Evolutionary conservation across 2,113 vertebrate species (phyloP).

Genomic region (Tichodroma muraria): DNA sequence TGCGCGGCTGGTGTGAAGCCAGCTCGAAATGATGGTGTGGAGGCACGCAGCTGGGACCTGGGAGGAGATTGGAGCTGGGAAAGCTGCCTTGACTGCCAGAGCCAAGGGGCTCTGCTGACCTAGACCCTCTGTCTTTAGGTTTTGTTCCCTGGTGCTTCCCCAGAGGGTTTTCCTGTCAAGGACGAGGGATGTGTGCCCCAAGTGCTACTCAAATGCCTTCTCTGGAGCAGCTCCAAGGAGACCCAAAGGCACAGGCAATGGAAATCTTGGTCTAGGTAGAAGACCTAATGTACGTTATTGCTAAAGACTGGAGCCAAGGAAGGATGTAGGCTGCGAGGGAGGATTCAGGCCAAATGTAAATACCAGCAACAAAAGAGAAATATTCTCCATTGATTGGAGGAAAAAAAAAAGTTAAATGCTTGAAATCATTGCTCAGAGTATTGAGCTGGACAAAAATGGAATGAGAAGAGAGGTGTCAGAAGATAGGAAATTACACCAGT

Average conservation of each 20-base stretch:
- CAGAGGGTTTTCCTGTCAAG: neutral
- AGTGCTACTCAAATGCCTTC: neutral
- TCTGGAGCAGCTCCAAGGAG: neutral
- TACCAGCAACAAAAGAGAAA: neutral
- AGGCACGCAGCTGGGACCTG: neutral
- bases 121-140: neutral
- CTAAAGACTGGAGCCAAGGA: neutral
- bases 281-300: neutral
- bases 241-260: neutral
- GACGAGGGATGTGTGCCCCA: neutral
- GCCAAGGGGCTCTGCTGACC: neutral
- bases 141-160: neutral
- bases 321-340: neutral
- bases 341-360: neutral
- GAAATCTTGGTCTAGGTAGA: neutral
- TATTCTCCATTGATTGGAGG: neutral
- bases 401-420: neutral
- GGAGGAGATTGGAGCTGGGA: neutral
- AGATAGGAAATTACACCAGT: neutral
- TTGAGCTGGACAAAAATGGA: neutral
- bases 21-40: neutral
- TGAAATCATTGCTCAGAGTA: neutral
- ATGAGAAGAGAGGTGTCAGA: neutral
- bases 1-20: neutral
- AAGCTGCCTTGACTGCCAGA: neutral